phyloP scores from a whole-genome alignment of 2,888 invertebrate species.

The Zaprionus bogoriensis region DNA sequence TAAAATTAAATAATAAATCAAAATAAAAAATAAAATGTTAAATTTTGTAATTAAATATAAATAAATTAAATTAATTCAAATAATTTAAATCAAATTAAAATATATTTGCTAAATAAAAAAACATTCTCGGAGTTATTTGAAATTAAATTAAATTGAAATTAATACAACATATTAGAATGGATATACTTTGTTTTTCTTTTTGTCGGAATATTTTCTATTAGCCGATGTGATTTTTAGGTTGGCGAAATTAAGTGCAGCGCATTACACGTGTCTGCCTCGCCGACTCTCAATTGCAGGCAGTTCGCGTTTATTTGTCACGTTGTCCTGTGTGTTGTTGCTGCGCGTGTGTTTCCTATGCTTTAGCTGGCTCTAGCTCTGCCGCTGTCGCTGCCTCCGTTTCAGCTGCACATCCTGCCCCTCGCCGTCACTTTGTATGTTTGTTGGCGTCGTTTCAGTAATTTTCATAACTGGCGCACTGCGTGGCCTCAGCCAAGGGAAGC shows the following conservation, averaged over 20 bases:
- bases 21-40: too few species aligned
- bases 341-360: slow-evolving; percentile 40
- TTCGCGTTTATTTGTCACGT: slow-evolving; percentile 70
- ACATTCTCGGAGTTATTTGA: too few species aligned
- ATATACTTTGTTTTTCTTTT: not conserved
- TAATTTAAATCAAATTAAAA: not conserved
- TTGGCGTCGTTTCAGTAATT: slow-evolving; percentile 75
- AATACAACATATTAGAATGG: not conserved
- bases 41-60: too few species aligned
- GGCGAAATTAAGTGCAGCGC: slow-evolving; percentile 27
- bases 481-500: slow-evolving; percentile 18
- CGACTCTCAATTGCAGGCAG: slow-evolving; percentile 15
- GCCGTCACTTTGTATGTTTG: slow-evolving; percentile 49
- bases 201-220: not conserved
- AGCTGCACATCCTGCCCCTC: slow-evolving; percentile 1
- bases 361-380: slow-evolving; percentile 14
- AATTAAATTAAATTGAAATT: too few species aligned
- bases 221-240: too few species aligned
- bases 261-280: slow-evolving; percentile 29
- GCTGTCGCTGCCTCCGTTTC: slow-evolving; percentile 4
- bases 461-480: slow-evolving; percentile 69
- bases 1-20: not conserved
- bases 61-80: too few species aligned
- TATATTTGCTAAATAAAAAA: too few species aligned
- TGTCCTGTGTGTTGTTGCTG: slow-evolving; percentile 48